phyloP scores from a whole-genome alignment of 2,797 vertebrate genomes.

The Danio choprae region DNA sequence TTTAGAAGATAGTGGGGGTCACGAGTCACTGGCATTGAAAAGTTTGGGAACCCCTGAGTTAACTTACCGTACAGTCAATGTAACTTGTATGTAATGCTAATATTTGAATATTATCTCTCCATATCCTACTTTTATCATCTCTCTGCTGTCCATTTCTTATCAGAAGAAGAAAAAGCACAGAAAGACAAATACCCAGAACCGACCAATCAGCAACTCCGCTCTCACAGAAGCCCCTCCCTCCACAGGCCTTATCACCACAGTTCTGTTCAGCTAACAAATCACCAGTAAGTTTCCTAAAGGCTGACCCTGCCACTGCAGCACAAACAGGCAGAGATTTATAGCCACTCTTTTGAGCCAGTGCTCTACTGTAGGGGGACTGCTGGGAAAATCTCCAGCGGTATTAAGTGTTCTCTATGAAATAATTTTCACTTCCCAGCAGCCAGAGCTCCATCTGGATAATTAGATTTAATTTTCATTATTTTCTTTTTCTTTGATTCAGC shows the following conservation, averaged over 20 bases:
- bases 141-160: conserved; percentile 64
- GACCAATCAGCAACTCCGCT: conserved; percentile 14
- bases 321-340: conserved; percentile 60
- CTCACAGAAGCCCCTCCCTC: conserved; percentile 60
- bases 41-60: no score
- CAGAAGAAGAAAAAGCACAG: conserved; percentile 61
- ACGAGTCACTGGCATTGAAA: no score
- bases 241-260: conserved; percentile 30
- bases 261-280: conserved; percentile 64
- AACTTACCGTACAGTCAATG: no score
- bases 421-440: not conserved
- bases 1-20: no score
- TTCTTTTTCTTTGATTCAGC: conserved; percentile 27
- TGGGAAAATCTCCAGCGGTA: conserved; percentile 26
- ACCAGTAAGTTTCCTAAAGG: conserved; percentile 72
- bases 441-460: conserved; percentile 22
- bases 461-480: conserved; percentile 16
- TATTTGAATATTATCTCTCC: not conserved
- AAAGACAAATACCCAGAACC: conserved; percentile 29
- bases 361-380: conserved; percentile 37
- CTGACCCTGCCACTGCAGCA: conserved; percentile 53
- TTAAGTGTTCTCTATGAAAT: conserved; percentile 26
- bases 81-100: no score
- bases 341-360: conserved; percentile 35
- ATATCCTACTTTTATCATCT: conserved; percentile 1